These are phyloP conservation scores for Zaprionus ornatus DNA, from an alignment of 1,140 invertebrate species.

Conservation along the genomic window DNA sequence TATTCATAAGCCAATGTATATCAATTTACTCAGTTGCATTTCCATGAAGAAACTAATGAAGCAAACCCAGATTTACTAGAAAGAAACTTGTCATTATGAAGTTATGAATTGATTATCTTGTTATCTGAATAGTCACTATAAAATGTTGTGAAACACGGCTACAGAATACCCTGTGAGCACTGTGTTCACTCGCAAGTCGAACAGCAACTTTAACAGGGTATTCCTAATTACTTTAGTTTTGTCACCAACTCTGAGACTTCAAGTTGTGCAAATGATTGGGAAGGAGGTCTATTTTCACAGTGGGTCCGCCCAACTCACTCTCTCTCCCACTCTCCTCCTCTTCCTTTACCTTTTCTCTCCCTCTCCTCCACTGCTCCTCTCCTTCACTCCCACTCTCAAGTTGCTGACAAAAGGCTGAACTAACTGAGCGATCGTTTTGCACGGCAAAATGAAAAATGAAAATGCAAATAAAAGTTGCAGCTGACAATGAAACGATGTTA, in stretches of 20 bases:
- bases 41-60: neutral
- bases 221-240: neutral
- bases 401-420: neutral
- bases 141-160: neutral
- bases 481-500: slow-evolving; percentile 10
- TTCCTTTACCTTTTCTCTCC: no score
- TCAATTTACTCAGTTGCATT: neutral
- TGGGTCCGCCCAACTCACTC: neutral
- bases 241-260: neutral
- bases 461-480: slow-evolving; percentile 9
- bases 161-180: neutral
- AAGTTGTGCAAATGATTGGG: neutral
- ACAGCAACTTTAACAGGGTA: neutral
- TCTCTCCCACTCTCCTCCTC: neutral
- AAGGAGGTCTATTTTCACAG: neutral
- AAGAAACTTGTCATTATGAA: no score
- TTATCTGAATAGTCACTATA: no score
- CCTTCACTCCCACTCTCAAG: neutral
- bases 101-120: no score
- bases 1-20: no score
- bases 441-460: slow-evolving; percentile 2
- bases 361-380: neutral
- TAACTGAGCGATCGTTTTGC: slow-evolving; percentile 1
- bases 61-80: no score
- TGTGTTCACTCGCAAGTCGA: no score